Conservation (phyloP, 2,113 vertebrate genomes). For the Chaenogobius annularis region DNA sequence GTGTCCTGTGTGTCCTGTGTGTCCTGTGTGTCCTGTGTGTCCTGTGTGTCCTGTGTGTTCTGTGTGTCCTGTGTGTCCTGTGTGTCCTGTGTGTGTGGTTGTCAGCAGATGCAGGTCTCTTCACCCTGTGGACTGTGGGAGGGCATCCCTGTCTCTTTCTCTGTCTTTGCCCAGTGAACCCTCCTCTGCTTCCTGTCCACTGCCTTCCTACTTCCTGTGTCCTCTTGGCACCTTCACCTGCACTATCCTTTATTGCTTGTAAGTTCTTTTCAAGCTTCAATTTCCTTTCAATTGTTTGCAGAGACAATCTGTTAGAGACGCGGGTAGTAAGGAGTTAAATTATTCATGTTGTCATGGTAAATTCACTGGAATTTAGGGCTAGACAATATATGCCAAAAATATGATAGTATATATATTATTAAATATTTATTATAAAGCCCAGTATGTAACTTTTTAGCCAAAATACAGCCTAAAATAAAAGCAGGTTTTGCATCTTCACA, state of each 20-base stretch:
- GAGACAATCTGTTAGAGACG: background rate
- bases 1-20: background rate
- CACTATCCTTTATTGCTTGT: constrained; percentile 61
- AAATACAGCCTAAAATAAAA: too few species aligned
- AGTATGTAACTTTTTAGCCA: too few species aligned
- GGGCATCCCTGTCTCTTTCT: constrained; percentile 65
- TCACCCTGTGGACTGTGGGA: constrained; percentile 64
- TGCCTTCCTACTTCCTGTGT: constrained; percentile 50
- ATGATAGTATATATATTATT: too few species aligned
- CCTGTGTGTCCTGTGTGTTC: background rate
- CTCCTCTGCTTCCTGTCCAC: constrained; percentile 44
- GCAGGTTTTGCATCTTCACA: too few species aligned
- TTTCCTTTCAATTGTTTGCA: constrained; percentile 8
- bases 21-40: background rate
- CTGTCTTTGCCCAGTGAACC: constrained; percentile 68
- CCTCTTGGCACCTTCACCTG: constrained; percentile 50
- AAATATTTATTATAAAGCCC: too few species aligned
- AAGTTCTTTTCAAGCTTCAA: constrained; percentile 61
- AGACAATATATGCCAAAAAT: too few species aligned
- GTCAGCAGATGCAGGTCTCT: constrained; percentile 69
- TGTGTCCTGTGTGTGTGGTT: background rate
- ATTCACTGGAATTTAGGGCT: too few species aligned
- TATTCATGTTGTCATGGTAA: too few species aligned
- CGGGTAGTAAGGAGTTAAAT: background rate
- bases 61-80: background rate